Conservation (phyloP, 2,888 invertebrate genomes). For the Allygus modestus region DNA sequence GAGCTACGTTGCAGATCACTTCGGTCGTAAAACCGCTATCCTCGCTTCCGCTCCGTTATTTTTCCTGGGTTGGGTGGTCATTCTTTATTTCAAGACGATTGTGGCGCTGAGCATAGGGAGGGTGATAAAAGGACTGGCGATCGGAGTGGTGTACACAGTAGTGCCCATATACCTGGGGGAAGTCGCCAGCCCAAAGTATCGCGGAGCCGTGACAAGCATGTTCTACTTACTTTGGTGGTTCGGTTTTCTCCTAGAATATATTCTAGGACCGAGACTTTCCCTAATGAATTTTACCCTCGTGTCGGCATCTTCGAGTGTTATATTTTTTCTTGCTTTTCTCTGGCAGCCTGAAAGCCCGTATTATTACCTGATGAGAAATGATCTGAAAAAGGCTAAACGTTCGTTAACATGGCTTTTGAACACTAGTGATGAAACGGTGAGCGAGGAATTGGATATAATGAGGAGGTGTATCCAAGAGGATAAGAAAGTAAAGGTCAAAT, state of each 20-base stretch:
- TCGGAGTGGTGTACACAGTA: constrained; percentile 66
- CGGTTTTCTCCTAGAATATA: constrained; percentile 66
- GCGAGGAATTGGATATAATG: constrained; percentile 8
- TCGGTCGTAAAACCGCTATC: constrained; percentile 35
- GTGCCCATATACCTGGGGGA: constrained; percentile 68
- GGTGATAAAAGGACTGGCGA: constrained; percentile 64
- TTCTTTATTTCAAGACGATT: constrained; percentile 27
- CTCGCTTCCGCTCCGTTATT: constrained; percentile 12
- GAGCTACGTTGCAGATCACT: not conserved
- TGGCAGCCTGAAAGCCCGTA: constrained; percentile 82
- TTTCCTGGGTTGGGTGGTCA: constrained; percentile 9
- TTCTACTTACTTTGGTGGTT: constrained; percentile 64
- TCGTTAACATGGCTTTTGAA: not conserved
- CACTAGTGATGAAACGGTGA: not conserved
- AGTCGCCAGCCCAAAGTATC: constrained; percentile 64
- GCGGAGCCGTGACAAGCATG: constrained; percentile 67
- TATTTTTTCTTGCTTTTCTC: constrained; percentile 75
- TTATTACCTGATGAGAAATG: constrained; percentile 77
- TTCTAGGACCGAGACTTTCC: constrained; percentile 68
- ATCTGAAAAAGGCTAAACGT: constrained; percentile 70
- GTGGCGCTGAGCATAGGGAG: constrained; percentile 64
- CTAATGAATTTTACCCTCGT: constrained; percentile 74
- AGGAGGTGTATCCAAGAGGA: constrained; percentile 1
- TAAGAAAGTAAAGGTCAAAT: not conserved
- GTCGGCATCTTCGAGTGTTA: constrained; percentile 75